Conservation (phyloP, 1,140 invertebrate species). For the Augochlora pura region DNA sequence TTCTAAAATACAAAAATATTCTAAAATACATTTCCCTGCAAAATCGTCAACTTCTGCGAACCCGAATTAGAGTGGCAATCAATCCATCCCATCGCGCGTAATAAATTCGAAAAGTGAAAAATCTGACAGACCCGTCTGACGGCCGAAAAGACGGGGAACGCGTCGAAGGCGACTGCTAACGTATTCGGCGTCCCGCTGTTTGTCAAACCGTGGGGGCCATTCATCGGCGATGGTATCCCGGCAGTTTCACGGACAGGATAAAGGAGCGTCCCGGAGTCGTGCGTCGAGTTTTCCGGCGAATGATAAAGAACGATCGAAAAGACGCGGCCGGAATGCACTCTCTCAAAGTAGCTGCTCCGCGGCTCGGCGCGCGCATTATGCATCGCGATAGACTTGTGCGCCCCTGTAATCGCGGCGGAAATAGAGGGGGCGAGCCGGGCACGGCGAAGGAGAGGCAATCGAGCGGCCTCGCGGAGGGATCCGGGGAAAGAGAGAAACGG, state of each 20-base stretch:
- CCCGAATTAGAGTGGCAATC: no score
- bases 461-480: not conserved
- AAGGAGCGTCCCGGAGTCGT: not conserved
- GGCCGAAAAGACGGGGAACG: no score
- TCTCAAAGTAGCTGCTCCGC: not conserved
- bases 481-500: not conserved
- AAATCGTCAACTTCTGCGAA: no score
- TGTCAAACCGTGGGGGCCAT: no score
- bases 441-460: not conserved
- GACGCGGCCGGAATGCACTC: not conserved
- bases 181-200: no score
- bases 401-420: constrained; percentile 32
- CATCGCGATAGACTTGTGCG: constrained; percentile 25
- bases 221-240: no score
- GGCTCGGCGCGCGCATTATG: constrained; percentile 21
- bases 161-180: no score
- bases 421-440: constrained; percentile 4
- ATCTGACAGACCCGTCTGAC: no score
- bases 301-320: not conserved
- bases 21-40: no score
- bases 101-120: no score
- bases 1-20: no score
- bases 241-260: not conserved
- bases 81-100: no score
- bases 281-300: not conserved